Base-by-base conservation (phyloP, 2,888 invertebrate genomes). In the Lymantria dispar region DNA sequence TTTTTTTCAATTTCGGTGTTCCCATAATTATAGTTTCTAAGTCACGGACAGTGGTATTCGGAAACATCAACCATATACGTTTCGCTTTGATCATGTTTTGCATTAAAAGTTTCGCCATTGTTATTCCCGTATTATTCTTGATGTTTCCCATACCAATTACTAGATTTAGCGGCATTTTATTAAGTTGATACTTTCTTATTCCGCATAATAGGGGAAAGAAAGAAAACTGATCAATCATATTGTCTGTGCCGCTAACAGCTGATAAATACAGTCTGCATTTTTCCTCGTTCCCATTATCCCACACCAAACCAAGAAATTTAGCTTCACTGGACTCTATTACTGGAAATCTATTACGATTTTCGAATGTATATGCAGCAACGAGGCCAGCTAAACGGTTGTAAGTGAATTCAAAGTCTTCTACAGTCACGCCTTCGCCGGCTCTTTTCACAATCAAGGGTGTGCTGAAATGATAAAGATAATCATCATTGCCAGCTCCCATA, bases 171-270 rank as follows among this genome's bases (percentile, higher is more conserved):
- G 76, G 74, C 9, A 83, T 70, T 54, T 83, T 83, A 13, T 76
- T 74, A 3, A 79, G 50, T 31, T 78, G 73, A 11, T 75, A 63
- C 51, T 83, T 83, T 14, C 76, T 71, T 12, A 84, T 37, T 1
- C 76, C 80, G 42, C 82, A 83, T 5, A 84, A 22, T 0, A 84
- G 58, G 0, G 83, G 83, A 62, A 68, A 81, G 56, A 60, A 83
- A 0, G 64, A 59, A 50, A 84, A 84, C 15, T 80, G 78, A 0
- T 76, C 72, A 8, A 71, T 70, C 45, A 80, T 78, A 54, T 83
- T 78, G 43, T 83, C 83, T 0, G 76, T 64, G 0, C 83, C 84
- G 15, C 72, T 76, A 0, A 81, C 71, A 0, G 80, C 74, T 3
- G 83, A 75, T 0, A 84, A 60, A 41, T 73, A 83, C 0, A 83